phyloP scores from a whole-genome alignment of 2,888 invertebrate genomes.

The Crematogaster levior region DNA sequence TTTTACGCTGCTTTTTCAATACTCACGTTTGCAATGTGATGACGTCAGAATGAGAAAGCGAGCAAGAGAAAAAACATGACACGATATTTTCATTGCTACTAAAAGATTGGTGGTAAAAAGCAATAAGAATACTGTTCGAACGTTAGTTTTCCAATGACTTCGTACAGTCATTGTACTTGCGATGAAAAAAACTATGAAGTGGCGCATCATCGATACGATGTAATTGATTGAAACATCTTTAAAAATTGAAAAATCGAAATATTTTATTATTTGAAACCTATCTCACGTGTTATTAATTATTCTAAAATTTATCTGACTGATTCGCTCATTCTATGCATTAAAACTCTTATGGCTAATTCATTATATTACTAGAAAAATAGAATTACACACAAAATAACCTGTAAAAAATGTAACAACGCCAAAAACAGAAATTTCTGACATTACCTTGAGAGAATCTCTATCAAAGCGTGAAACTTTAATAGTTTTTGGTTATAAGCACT shows the following conservation, averaged over 20 bases:
- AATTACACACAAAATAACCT: neutral
- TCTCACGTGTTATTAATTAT: neutral
- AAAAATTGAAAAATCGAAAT: neutral
- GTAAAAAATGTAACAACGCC: neutral
- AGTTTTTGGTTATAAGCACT: neutral
- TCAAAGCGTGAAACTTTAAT: neutral
- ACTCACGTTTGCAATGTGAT: neutral
- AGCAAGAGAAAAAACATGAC: neutral
- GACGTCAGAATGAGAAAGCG: neutral
- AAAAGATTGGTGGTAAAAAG: neutral
- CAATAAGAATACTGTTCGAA: neutral
- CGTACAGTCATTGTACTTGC: neutral
- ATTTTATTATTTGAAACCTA: neutral
- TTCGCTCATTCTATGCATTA: neutral
- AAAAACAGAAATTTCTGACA: neutral
- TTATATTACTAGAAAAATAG: slow-evolving; percentile 23
- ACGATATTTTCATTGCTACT: neutral
- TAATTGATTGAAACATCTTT: neutral
- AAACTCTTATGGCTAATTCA: neutral
- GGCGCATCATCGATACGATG: neutral
- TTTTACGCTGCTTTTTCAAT: neutral
- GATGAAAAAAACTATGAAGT: neutral
- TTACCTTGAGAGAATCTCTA: neutral
- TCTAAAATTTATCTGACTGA: neutral
- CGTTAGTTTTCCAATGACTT: slow-evolving; percentile 1